Evolutionary conservation across 2,797 vertebrate genomes (phyloP).

Genomic region (Hyperoplus lanceolatus): DNA sequence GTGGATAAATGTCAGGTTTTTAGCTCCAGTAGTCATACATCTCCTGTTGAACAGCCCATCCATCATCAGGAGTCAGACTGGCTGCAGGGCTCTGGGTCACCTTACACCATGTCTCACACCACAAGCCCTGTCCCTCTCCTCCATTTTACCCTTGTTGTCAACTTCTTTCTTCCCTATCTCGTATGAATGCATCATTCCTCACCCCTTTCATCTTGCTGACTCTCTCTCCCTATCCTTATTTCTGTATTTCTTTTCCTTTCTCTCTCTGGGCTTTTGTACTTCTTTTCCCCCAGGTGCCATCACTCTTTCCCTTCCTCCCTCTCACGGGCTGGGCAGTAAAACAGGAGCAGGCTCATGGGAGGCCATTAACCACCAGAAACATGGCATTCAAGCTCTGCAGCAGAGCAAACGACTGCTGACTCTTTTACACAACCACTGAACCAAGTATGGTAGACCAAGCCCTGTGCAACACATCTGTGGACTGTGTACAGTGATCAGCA

Average conservation of each 20-base stretch:
- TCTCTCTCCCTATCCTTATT: slow-evolving; percentile 4
- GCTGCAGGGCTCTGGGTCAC: slow-evolving; percentile 79
- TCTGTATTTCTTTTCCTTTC: slow-evolving; percentile 3
- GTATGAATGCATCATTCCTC: slow-evolving; percentile 25
- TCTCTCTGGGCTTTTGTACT: slow-evolving; percentile 47
- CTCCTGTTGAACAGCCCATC: slow-evolving; percentile 46
- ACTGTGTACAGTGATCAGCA: not conserved
- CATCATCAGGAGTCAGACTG: slow-evolving; percentile 80
- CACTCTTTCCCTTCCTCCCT: slow-evolving; percentile 60
- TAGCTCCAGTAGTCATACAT: slow-evolving; percentile 32
- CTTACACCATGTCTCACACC: slow-evolving; percentile 76
- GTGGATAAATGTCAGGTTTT: slow-evolving; percentile 39
- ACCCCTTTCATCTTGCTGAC: slow-evolving; percentile 29
- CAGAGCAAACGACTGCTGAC: slow-evolving; percentile 57
- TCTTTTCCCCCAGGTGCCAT: slow-evolving; percentile 76
- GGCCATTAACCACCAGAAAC: slow-evolving; percentile 77
- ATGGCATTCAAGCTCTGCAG: slow-evolving; percentile 47
- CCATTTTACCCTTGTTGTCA: slow-evolving; percentile 36
- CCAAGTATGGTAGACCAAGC: slow-evolving; percentile 38
- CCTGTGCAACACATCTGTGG: slow-evolving; percentile 24
- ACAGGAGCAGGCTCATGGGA: slow-evolving; percentile 74
- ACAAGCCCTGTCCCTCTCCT: slow-evolving; percentile 51
- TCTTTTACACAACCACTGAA: slow-evolving; percentile 37
- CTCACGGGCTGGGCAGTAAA: slow-evolving; percentile 74
- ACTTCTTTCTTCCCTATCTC: slow-evolving; percentile 24